Conservation (phyloP, 2,113 vertebrate species). For the Neodon shergylaensis region DNA sequence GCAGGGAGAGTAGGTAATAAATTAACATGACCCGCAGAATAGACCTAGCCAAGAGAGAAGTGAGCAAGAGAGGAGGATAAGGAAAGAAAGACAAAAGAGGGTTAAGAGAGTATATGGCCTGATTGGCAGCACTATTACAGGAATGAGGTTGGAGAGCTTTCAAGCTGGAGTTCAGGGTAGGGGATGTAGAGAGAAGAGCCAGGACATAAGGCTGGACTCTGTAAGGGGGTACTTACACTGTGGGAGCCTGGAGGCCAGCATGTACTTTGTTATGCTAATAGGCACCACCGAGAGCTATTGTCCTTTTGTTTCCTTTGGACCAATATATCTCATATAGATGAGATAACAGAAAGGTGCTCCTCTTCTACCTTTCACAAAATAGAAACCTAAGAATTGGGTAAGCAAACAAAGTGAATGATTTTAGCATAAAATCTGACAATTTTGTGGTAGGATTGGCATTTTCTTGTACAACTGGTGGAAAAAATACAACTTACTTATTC, state of each 20-base stretch:
- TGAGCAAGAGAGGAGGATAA: neutral
- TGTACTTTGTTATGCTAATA: neutral
- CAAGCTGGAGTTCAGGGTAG: neutral
- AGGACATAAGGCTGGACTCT: neutral
- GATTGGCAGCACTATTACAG: neutral
- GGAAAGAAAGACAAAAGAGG: neutral
- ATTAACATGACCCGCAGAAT: neutral
- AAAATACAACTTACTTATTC: constrained; percentile 21
- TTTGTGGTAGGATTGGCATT: constrained; percentile 16
- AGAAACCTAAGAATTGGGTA: constrained; percentile 20
- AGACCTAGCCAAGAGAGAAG: neutral
- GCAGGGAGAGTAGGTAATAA: neutral
- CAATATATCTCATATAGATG: neutral
- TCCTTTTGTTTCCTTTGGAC: neutral
- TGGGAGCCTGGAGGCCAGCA: no score
- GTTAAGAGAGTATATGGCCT: neutral
- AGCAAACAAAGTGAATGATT: constrained; percentile 20
- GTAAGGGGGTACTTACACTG: neutral
- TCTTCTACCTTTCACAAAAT: constrained; percentile 28
- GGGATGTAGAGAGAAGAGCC: neutral
- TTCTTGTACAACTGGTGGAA: neutral
- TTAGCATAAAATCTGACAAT: constrained; percentile 17
- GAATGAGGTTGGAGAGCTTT: neutral
- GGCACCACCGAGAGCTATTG: neutral
- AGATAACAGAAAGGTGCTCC: neutral